Evolutionary conservation across 2,113 vertebrate genomes (phyloP), one percentile per base, ranked within the genome.

Genomic region (Nicator chloris): DNA sequence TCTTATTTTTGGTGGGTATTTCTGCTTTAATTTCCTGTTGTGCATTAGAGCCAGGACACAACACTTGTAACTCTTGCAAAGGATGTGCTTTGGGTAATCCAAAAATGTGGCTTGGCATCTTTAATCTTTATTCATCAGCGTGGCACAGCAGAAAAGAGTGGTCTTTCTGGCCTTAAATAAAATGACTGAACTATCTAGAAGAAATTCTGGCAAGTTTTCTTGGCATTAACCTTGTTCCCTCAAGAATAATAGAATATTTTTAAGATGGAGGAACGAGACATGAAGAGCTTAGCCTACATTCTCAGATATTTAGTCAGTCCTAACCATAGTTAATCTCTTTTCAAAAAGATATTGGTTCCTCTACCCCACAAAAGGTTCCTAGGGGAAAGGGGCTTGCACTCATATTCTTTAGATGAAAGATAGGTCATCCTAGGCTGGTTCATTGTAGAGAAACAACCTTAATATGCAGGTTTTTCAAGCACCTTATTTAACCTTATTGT

Each of bases 11-110:
- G 26, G 27, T 91, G 53, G 15, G 4, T 78, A n/a, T 86, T 88
- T 93, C n/a, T 80, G 39, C 54, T 88, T 93, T 91, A 64, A 69
- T 91, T 91, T 96, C 45, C 49, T 66, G 9, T 86, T 86, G 16
- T 54, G 31, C 57, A 37, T 57, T 66, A 50, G 4, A 93, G 19
- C 20, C 35, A 76, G 59, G 77, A 47, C 9, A 80, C 7, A 80
- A 19, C 39, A 53, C 11, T 53, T 63, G 31, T 59, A 79, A 45
- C 11, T 72, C 37, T 66, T 56, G 47, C 24, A 61, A 93, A 84
- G 18, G 24, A 42, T 39, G 10, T 40, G 15, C 15, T 82, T 65
- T 57, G 42, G 19, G 10, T 88, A 69, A 59, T 66, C 30, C 50
- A 44, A 13, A 86, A 83, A 78, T 68, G 23, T 40, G 59, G 23